These are phyloP conservation scores for Mormyrus iriodes DNA, from an alignment of 2,113 vertebrate genomes.

Conservation along the genomic window DNA sequence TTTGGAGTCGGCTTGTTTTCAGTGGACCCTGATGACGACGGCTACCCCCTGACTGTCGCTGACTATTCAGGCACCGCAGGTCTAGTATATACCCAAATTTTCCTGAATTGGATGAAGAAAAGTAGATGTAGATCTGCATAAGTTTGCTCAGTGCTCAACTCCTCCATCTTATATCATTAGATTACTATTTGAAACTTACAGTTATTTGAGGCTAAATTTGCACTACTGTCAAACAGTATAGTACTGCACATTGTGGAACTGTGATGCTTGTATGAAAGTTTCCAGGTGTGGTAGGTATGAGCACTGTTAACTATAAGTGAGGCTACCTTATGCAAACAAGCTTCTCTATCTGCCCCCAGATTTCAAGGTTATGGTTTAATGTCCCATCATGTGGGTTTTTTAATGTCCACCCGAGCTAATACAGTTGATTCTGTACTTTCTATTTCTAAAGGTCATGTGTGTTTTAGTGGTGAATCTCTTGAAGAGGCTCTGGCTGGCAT, in stretches of 20 bases:
- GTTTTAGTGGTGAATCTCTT: neutral
- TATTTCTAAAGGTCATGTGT: neutral
- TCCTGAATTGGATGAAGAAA: neutral
- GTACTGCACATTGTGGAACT: neutral
- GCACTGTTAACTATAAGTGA: neutral
- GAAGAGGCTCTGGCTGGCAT: neutral
- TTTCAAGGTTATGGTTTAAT: neutral
- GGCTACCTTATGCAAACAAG: neutral
- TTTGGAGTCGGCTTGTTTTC: conserved; percentile 79
- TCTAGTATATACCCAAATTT: conserved; percentile 33
- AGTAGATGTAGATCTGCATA: neutral
- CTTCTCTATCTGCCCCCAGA: neutral
- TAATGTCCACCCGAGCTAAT: neutral
- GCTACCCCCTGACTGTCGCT: conserved; percentile 70
- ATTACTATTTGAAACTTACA: neutral
- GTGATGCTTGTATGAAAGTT: neutral
- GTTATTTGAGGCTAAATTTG: neutral
- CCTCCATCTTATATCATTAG: neutral
- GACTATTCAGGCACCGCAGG: conserved; percentile 81
- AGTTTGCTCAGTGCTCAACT: neutral
- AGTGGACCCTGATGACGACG: conserved; percentile 79
- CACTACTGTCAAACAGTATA: neutral
- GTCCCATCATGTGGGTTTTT: neutral
- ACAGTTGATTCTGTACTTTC: neutral
- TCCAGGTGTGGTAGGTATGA: neutral